Base-by-base conservation (phyloP, 1,140 invertebrate species). In the Varroa destructor region DNA sequence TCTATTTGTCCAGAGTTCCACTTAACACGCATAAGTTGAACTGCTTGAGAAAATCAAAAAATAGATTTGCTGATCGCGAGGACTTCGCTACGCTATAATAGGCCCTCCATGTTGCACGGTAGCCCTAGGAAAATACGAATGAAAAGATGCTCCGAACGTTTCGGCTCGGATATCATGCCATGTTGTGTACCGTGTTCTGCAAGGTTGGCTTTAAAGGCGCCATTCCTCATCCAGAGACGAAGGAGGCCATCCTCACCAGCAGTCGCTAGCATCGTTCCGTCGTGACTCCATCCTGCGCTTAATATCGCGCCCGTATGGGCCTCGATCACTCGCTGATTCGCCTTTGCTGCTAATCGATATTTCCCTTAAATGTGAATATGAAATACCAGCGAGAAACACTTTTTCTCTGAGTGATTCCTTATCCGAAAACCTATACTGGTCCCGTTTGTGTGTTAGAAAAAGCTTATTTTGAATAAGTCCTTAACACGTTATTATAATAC, bases 141-240 rank as follows among this genome's bases (percentile, higher is more conserved):
- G 25, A 25, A 25, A 25, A 25, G 25, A 25, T 25, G 25, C 25
- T 25, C 25, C 25, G 25, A 25, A 25, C 25, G 25, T 25, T 25
- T 25, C 84, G 74, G 85, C 85, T 76, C 85, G 43, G 75, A 75
- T 71, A 71, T 51, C 42, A 5, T 51, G 3, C 8, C 46, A 51
- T 51, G 8, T 5, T 51, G 4, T 3, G 46, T 77, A 78, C 81
- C 86, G 71, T 87, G 87, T 78, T 92, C 88, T 40, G 91, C 86
- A 0, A 97, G 81, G 3, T 90, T 91, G 12, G 92, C 94, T 42
- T 95, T 84, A 3, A 98, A 81, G 86, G 99, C 93, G 64, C 94
- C 94, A 79, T 87, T 93, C 43, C 91, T 81, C 2, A 95, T 97
- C 94, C 95, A 99, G 72, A 97, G 88, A 82, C 97, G 97, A 0